Base-by-base conservation (phyloP, 2,888 invertebrate species). In the Laspeyria flexula region DNA sequence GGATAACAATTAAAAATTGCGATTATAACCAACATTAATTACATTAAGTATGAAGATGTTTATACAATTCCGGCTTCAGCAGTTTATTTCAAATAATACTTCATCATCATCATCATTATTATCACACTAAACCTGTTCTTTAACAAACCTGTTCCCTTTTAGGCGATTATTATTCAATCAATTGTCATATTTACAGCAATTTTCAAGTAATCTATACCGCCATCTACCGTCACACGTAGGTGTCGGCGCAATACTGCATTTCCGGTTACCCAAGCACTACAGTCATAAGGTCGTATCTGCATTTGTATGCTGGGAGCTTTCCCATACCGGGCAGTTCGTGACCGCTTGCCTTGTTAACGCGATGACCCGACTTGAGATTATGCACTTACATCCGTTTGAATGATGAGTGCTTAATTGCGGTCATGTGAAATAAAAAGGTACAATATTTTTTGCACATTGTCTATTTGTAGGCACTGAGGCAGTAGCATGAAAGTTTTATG, bases 261-360 rank as follows among this genome's bases (percentile, higher is more conserved):
- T 75, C 75, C 73, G 67, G 65, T 65, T 58, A 58, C 70, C 43
- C 61, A 69, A 64, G 58, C 62, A 44, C 50, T 65, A 73, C 55
- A 59, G 62, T 67, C 73, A 83, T 75, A 85, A 83, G 79, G 85
- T 79, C 80, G 79, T 86, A 88, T 81, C 82, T 85, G 77, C 85
- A 85, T 81, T 85, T 86, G 79, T 86, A 89, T 86, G 81, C 86
- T 91, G 90, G 85, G 91, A 91, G 88, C 88, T 86, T 90, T 91
- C 91, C 90, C 91, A 91, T 86, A 85, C 78, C 88, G 90, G 88
- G 85, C 88, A 86, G 80, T 75, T 86, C 88, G 88, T 90, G 90
- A 90, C 90, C 90, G 89, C 76, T 86, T 78, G 86, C 79, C 88
- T 89, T 87, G 89, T 90, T 90, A 89, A 81, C 78, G 80, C 81